Conservation (phyloP, 2,113 vertebrate genomes). For the Cottus gobio region DNA sequence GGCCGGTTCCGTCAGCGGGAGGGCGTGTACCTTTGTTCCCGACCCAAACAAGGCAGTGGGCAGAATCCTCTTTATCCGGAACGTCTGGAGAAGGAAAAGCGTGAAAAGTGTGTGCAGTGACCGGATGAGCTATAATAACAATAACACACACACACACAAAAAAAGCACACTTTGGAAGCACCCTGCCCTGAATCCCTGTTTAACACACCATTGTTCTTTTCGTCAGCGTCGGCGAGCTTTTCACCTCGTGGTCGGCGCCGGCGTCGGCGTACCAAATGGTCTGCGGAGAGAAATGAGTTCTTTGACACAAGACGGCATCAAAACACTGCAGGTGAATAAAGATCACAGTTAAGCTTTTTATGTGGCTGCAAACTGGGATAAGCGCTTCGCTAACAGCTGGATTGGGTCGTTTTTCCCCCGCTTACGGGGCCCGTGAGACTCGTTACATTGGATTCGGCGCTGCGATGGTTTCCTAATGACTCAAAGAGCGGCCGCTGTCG, state of each 20-base stretch:
- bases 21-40: conserved; percentile 49
- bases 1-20: not conserved
- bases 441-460: too few species aligned
- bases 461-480: too few species aligned
- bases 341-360: not conserved
- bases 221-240: conserved; percentile 17
- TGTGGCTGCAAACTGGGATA: not conserved
- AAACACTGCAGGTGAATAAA: not conserved
- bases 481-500: too few species aligned
- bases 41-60: conserved; percentile 60
- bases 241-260: conserved; percentile 3
- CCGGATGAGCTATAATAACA: not conserved
- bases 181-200: not conserved
- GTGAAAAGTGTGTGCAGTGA: not conserved
- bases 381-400: not conserved
- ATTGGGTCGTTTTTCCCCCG: too few species aligned
- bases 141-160: too few species aligned
- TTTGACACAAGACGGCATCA: not conserved
- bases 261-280: conserved; percentile 62
- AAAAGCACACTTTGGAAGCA: not conserved
- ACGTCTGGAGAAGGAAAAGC: conserved; percentile 46
- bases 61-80: conserved; percentile 68
- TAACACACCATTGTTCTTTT: conserved; percentile 44
- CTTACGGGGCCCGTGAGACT: too few species aligned
- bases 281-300: conserved; percentile 27